phyloP scores from a whole-genome alignment of 2,797 vertebrate genomes.

The Antennarius maculatus region DNA sequence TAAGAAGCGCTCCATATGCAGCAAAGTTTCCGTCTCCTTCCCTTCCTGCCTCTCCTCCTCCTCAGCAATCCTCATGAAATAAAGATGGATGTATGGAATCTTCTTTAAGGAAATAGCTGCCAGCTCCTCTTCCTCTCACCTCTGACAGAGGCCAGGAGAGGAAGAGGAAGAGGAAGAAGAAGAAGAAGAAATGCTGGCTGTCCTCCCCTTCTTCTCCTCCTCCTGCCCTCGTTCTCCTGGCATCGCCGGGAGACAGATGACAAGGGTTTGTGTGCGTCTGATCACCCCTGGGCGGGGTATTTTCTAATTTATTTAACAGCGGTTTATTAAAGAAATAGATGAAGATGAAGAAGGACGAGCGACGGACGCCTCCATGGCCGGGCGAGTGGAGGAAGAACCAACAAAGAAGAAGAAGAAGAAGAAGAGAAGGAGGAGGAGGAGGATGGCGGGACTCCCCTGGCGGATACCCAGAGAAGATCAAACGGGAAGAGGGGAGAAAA shows the following conservation, averaged over 20 bases:
- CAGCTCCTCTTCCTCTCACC: constrained; percentile 65
- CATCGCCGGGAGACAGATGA: constrained; percentile 77
- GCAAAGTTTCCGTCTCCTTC: constrained; percentile 86
- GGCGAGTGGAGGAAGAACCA: constrained; percentile 45
- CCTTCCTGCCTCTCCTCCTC: constrained; percentile 63
- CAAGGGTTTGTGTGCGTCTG: constrained; percentile 75
- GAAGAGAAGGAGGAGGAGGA: constrained; percentile 1
- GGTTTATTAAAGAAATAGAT: constrained; percentile 60
- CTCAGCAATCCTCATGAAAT: constrained; percentile 71
- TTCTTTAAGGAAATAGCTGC: constrained; percentile 29
- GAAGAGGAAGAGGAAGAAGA: constrained; percentile 42
- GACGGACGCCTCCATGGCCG: constrained; percentile 45
- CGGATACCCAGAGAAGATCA: constrained; percentile 72
- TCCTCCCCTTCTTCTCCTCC: constrained; percentile 48
- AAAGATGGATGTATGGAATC: constrained; percentile 73
- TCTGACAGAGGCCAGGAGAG: constrained; percentile 64
- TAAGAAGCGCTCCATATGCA: constrained; percentile 99
- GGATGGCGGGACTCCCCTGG: constrained; percentile 63
- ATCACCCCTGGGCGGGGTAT: constrained; percentile 76
- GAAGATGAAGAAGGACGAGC: constrained; percentile 29
- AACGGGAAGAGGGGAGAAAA: constrained; percentile 51
- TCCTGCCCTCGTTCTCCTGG: constrained; percentile 63
- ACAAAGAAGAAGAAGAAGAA: constrained; percentile 42
- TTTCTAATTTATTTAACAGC: constrained; percentile 75
- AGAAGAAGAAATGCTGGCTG: constrained; percentile 67